phyloP scores from a whole-genome alignment of 2,113 vertebrate genomes.

The Indri indri region DNA sequence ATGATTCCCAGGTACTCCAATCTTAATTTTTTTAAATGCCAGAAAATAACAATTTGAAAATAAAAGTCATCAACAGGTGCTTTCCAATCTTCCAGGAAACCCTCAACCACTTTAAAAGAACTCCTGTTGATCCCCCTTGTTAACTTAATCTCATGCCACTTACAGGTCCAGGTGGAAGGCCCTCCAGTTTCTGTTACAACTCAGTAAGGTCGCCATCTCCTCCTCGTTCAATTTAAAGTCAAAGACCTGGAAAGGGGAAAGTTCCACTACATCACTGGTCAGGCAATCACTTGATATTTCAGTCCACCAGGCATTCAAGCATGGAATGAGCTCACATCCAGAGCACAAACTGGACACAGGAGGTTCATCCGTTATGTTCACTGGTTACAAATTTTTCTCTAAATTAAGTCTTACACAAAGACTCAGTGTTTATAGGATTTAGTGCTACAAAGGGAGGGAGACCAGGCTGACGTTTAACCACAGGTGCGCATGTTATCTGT shows the following conservation, averaged over 20 bases:
- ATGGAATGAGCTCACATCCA: not conserved
- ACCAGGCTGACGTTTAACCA: too few species aligned
- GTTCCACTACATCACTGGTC: not conserved
- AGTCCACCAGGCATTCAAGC: not conserved
- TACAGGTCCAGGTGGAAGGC: not conserved
- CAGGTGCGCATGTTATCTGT: not conserved
- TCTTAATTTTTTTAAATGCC: too few species aligned
- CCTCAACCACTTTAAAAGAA: too few species aligned
- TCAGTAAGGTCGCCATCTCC: conserved; percentile 36
- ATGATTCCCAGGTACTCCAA: too few species aligned
- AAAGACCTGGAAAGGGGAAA: conserved; percentile 80
- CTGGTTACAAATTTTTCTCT: not conserved
- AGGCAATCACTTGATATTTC: not conserved
- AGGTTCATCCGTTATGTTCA: too few species aligned
- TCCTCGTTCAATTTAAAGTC: conserved; percentile 64
- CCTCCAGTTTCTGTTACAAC: conserved; percentile 47
- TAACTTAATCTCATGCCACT: too few species aligned
- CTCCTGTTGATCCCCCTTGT: too few species aligned
- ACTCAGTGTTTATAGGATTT: not conserved
- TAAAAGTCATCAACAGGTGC: too few species aligned
- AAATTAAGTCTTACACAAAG: not conserved
- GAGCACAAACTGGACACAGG: not conserved
- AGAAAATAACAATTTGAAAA: too few species aligned
- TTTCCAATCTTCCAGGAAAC: too few species aligned
- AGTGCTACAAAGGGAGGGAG: not conserved